Percentiles rank a stretch among this genome's conserved stretches.
Evolutionary conservation across 2,797 vertebrate genomes (phyloP).

Genomic region (Capromys pilorides): DNA sequence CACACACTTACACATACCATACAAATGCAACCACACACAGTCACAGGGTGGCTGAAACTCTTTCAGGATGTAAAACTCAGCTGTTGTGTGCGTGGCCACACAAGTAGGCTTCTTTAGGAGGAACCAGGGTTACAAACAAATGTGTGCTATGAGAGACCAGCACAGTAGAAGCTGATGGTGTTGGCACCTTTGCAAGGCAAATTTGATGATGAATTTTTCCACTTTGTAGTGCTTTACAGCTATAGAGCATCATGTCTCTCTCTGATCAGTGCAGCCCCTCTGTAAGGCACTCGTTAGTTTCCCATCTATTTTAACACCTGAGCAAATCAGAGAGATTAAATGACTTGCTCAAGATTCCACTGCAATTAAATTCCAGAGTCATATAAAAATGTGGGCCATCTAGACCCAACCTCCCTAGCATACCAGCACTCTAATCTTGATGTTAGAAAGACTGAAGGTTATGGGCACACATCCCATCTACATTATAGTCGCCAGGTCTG

Average conservation of each 20-base stretch:
- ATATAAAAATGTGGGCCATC: neutral
- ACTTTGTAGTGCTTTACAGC: neutral
- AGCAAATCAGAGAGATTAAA: neutral
- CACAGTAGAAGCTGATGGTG: neutral
- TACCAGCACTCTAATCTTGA: neutral
- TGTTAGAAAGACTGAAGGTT: neutral
- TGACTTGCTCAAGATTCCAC: constrained; percentile 8
- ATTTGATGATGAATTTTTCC: neutral
- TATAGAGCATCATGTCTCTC: neutral
- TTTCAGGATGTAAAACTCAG: neutral
- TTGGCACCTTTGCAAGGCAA: neutral
- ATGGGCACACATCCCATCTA: neutral
- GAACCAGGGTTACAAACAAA: neutral
- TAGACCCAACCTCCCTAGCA: neutral
- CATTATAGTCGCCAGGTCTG: neutral
- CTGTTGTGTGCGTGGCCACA: neutral
- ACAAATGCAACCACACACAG: neutral
- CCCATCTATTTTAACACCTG: neutral
- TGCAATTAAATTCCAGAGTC: neutral
- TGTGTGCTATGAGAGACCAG: neutral
- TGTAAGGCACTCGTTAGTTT: neutral
- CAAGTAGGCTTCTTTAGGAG: neutral
- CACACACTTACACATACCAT: neutral
- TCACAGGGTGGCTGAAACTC: neutral
- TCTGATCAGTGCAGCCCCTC: neutral